Conservation (phyloP, 1,140 invertebrate species). For the Cyclargus thomasi region DNA sequence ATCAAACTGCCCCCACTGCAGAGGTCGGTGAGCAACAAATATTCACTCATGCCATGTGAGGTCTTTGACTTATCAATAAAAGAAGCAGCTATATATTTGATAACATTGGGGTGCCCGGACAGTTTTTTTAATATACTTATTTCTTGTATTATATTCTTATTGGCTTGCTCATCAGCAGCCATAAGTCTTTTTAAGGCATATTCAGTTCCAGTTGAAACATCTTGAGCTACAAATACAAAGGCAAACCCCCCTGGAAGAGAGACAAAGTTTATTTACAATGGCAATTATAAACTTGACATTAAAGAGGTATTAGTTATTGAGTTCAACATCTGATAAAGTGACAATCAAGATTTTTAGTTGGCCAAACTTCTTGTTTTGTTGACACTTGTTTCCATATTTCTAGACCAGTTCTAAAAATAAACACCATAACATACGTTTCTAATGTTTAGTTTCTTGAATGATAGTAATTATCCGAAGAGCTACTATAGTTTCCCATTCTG, state of each 20-base stretch:
- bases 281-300: too few relatives aligned
- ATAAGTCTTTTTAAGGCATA: slow-evolving; percentile 93
- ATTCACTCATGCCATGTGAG: slow-evolving; percentile 81
- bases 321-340: too few relatives aligned
- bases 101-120: slow-evolving; percentile 87
- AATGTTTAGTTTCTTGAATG: too few relatives aligned
- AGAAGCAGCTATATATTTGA: slow-evolving; percentile 85
- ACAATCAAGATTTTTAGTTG: too few relatives aligned
- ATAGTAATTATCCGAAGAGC: too few relatives aligned
- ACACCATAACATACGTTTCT: too few relatives aligned
- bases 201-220: slow-evolving; percentile 88
- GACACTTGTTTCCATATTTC: too few relatives aligned
- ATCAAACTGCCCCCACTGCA: slow-evolving; percentile 87
- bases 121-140: slow-evolving; percentile 86
- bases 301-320: too few relatives aligned
- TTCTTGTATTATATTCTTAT: slow-evolving; percentile 85
- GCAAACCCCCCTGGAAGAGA: slow-evolving; percentile 89
- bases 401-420: too few relatives aligned
- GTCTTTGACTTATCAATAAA: slow-evolving; percentile 83
- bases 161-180: slow-evolving; percentile 86
- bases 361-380: too few relatives aligned
- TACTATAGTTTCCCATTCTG: too few relatives aligned
- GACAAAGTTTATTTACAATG: too few relatives aligned
- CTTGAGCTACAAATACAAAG: slow-evolving; percentile 95
- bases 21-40: slow-evolving; percentile 83